Percentiles rank a stretch among this genome's conserved stretches.
These are phyloP conservation scores for Drosophila nasuta DNA, from an alignment of 1,140 invertebrate genomes.

Conservation along the genomic window DNA sequence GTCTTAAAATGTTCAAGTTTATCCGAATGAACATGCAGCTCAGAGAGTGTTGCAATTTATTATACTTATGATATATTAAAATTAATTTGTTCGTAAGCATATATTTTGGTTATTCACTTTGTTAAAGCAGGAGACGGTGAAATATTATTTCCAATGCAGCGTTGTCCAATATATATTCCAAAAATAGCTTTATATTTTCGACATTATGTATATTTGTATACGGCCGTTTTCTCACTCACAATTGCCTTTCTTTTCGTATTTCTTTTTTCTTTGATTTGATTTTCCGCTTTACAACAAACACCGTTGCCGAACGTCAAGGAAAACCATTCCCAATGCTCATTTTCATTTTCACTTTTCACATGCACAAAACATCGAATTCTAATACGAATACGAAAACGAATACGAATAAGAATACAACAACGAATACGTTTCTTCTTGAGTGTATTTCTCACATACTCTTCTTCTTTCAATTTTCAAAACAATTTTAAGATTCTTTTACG, in stretches of 20 bases:
- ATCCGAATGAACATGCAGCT: constrained; percentile 38
- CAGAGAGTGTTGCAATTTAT: constrained; percentile 39
- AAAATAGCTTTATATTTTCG: constrained; percentile 80
- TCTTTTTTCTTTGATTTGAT: constrained; percentile 54
- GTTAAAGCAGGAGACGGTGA: constrained; percentile 5
- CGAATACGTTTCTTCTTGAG: constrained; percentile 26
- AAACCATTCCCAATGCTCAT: constrained; percentile 74
- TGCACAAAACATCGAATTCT: constrained; percentile 26
- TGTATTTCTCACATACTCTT: constrained; percentile 11
- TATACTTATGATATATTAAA: constrained; percentile 7
- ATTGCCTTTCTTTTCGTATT: constrained; percentile 71
- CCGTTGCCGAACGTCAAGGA: constrained; percentile 60
- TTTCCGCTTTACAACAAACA: constrained; percentile 67
- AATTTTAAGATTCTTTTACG: constrained; percentile 34
- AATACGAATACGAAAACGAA: not conserved
- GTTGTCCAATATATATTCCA: constrained; percentile 73
- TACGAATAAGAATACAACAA: constrained; percentile 9
- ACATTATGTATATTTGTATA: constrained; percentile 70
- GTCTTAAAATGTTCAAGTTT: constrained; percentile 1
- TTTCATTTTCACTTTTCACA: constrained; percentile 79
- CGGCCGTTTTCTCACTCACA: constrained; percentile 68
- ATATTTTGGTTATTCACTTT: constrained; percentile 45
- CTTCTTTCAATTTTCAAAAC: constrained; percentile 36
- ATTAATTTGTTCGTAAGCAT: constrained; percentile 33
- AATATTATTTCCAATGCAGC: constrained; percentile 67